A percentile compares a stretch with the other conserved stretches of the same genome.
phyloP scores from a whole-genome alignment of 2,888 invertebrate genomes.

The Barypeithes pellucidus region DNA sequence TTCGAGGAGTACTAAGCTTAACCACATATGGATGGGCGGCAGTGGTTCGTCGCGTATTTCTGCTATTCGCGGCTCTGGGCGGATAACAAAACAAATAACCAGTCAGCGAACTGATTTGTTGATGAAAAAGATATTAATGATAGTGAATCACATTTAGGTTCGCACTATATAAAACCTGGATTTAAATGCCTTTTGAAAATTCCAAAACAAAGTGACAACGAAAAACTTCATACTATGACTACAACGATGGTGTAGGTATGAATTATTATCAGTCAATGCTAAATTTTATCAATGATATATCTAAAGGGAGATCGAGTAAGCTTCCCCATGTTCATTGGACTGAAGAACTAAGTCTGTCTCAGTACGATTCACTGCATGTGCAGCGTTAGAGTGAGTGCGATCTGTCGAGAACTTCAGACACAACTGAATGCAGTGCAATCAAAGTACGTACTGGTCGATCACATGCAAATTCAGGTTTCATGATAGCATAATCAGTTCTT shows the following conservation, averaged over 20 bases:
- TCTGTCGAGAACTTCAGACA: slow-evolving; percentile 77
- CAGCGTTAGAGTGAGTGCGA: slow-evolving; percentile 80
- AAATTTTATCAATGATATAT: slow-evolving; percentile 83
- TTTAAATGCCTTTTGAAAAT: slow-evolving; percentile 15
- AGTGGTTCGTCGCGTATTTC: no score
- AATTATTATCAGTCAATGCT: slow-evolving; percentile 92
- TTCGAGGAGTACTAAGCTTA: no score
- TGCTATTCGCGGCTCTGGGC: no score
- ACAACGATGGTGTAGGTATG: slow-evolving; percentile 88
- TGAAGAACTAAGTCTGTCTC: slow-evolving; percentile 77
- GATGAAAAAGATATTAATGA: slow-evolving; percentile 22
- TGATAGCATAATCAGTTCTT: slow-evolving; percentile 65
- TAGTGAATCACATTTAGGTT: slow-evolving; percentile 1
- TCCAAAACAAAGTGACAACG: slow-evolving; percentile 69
- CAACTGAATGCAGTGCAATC: slow-evolving; percentile 80
- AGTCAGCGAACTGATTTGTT: slow-evolving; percentile 6
- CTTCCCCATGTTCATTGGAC: slow-evolving; percentile 83
- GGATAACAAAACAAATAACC: background rate
- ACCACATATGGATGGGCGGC: no score
- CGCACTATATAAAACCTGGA: background rate
- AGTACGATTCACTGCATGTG: slow-evolving; percentile 79
- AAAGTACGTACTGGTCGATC: slow-evolving; percentile 72
- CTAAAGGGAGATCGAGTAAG: slow-evolving; percentile 56
- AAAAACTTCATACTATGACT: slow-evolving; percentile 82
- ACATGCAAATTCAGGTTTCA: slow-evolving; percentile 76